phyloP scores from a whole-genome alignment of 1,140 invertebrate species.

The Propsilocerus akamusi region DNA sequence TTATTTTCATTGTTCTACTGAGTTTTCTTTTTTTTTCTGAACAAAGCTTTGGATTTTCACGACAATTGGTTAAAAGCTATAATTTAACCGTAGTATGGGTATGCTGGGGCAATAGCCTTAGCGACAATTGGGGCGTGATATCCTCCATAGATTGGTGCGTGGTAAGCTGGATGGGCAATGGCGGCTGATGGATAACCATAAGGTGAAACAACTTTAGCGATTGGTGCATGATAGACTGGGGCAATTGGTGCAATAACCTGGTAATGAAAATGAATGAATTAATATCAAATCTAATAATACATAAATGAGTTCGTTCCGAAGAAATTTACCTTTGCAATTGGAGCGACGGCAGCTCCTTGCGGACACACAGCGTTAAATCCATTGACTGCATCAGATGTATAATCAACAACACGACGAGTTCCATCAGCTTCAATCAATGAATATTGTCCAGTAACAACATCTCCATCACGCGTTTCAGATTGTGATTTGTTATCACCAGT shows the following conservation, averaged over 20 bases:
- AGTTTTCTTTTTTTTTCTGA: no score
- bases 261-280: no score
- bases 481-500: slow-evolving; percentile 25
- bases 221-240: neutral
- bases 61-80: no score
- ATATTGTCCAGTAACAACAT: slow-evolving; percentile 25
- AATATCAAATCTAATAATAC: no score
- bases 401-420: slow-evolving; percentile 23
- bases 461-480: slow-evolving; percentile 23
- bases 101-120: neutral
- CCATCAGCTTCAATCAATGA: slow-evolving; percentile 25
- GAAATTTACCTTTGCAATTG: slow-evolving; percentile 12
- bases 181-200: no score
- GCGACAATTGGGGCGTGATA: neutral
- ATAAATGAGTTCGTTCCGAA: no score
- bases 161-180: neutral
- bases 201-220: no score
- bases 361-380: slow-evolving; percentile 26
- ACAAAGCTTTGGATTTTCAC: no score
- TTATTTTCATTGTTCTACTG: no score
- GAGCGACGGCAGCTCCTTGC: slow-evolving; percentile 19
- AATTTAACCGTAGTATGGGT: slow-evolving; percentile 4
- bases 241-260: neutral
- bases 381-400: slow-evolving; percentile 23
- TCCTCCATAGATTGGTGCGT: neutral